Evolutionary conservation across 2,113 vertebrate species (phyloP), one percentile per base, ranked within the genome.

Genomic region (Ursus arctos): DNA sequence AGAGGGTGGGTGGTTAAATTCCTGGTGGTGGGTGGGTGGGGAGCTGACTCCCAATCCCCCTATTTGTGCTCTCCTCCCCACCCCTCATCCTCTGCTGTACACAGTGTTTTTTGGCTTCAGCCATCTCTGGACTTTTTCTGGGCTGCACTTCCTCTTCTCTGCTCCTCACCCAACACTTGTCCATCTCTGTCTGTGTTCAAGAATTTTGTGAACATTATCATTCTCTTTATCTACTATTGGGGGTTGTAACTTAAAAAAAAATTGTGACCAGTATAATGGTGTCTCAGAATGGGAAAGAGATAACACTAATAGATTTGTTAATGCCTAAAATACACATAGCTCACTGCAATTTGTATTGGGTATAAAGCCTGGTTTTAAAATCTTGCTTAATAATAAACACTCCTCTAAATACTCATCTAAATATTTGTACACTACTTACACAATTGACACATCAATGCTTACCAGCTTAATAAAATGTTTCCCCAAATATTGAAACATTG

Each of bases 331-430:
- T 57, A 93, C 22, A 67, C 28, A 63, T 91, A 26, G 53, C 31
- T 43, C 11, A 81, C 49, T 31, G 40, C 7, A 31, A 92, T 69
- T 83, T 90, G 6, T 81, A 59, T 57, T 74, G 95, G 57, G 40
- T 59, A 0, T 88, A n/a, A 95, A 92, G 5, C 13, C 14, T 40
- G 16, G 71, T 72, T 91, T 96, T n/a, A 88, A 61, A 82, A 91
- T 88, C 47, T 76, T 96, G 77, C 36, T 86, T 72, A 79, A 80
- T 92, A 71, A 85, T 69, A 93, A 93, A 84, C 36, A 47, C 81
- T 96, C 10, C 16, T 77, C 36, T 67, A 33, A 59, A 59, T 63
- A 51, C 24, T 40, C 31, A 26, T 92, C 28, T 95, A 92, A 91
- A 79, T 69, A 90, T 92, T 97, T 81, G 63, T 84, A 36, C 0